Percentiles rank a stretch among this genome's conserved stretches.
Evolutionary conservation across 1,140 invertebrate species (phyloP).

Genomic region (Pentalonia nigronervosa): DNA sequence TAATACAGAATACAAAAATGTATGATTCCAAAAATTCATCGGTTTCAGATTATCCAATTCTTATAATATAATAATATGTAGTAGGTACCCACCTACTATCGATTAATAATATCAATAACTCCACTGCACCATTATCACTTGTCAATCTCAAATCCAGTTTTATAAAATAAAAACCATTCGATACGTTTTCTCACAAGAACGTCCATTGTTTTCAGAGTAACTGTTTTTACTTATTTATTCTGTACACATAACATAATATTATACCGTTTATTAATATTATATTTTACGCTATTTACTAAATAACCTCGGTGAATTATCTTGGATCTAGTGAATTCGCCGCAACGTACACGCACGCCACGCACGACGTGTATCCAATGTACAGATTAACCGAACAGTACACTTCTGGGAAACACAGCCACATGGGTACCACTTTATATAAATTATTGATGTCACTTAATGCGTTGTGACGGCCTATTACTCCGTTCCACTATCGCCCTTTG

Average conservation of each 20-base stretch:
- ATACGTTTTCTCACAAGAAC: neutral
- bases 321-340: neutral
- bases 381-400: neutral
- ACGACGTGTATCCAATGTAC: neutral
- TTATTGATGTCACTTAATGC: conserved; percentile 47
- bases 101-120: neutral
- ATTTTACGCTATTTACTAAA: neutral
- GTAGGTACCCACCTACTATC: neutral
- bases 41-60: neutral
- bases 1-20: neutral
- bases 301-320: neutral
- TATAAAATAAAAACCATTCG: conserved; percentile 8
- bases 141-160: conserved; percentile 46
- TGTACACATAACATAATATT: neutral
- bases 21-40: neutral
- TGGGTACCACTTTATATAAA: neutral
- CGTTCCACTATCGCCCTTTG: neutral
- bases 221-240: neutral
- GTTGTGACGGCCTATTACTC: neutral
- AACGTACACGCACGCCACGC: neutral
- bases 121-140: neutral
- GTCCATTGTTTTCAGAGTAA: neutral
- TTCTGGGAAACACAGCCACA: neutral
- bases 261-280: neutral
- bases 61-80: neutral